These are phyloP conservation scores for Melieria crassipennis DNA, from an alignment of 2,888 invertebrate species.

Conservation along the genomic window DNA sequence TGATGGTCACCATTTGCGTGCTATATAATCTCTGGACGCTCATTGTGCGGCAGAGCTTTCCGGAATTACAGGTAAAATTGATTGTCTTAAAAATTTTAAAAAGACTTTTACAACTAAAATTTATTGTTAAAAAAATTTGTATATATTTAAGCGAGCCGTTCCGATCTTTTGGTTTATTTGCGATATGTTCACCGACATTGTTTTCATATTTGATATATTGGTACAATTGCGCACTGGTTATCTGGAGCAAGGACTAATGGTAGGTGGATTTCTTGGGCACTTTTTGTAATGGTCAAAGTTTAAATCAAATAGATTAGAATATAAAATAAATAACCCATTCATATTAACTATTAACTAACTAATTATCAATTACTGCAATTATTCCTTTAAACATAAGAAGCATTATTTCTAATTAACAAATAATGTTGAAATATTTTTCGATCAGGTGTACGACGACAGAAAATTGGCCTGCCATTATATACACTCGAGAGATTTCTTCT, in stretches of 20 bases:
- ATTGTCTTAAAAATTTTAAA: no score
- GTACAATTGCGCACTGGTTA: slow-evolving; percentile 95
- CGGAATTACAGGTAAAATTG: slow-evolving; percentile 84
- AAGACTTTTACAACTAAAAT: no score
- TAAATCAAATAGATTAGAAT: no score
- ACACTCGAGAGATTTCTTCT: slow-evolving; percentile 82
- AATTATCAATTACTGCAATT: not conserved
- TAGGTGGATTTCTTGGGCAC: slow-evolving; percentile 51
- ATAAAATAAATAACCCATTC: no score
- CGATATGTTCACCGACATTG: slow-evolving; percentile 86
- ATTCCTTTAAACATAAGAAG: no score
- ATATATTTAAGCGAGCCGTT: slow-evolving; percentile 70
- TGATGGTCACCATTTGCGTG: slow-evolving; percentile 87
- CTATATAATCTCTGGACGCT: slow-evolving; percentile 96
- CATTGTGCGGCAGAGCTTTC: slow-evolving; percentile 93
- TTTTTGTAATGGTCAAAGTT: not conserved
- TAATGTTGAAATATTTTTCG: no score
- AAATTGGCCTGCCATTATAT: slow-evolving; percentile 91
- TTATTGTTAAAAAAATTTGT: not conserved
- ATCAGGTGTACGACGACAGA: slow-evolving; percentile 84
- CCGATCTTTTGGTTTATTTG: slow-evolving; percentile 82
- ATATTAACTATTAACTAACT: no score
- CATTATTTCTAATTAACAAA: no score
- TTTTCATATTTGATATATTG: slow-evolving; percentile 87
- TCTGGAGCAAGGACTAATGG: slow-evolving; percentile 93